Base-by-base conservation (phyloP, 2,888 invertebrate species). In the Ichneumon xanthorius region DNA sequence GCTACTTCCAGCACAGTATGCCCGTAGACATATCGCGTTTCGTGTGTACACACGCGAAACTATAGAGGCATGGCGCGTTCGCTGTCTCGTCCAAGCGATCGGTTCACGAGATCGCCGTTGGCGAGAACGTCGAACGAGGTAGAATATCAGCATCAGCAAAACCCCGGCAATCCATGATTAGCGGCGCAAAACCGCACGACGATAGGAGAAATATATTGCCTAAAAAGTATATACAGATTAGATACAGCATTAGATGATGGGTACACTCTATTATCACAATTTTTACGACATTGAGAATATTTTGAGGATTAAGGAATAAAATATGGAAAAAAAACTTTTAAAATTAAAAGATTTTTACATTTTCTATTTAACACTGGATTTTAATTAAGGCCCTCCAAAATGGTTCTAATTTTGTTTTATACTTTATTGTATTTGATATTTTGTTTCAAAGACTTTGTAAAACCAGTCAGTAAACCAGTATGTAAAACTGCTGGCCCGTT, bases 21-120 rank as follows among this genome's bases (percentile, higher is more conserved):
- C 26, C 33, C 58, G 45, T 61, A 73, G 45, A 61, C 22, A 65
- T 82, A 79, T 82, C 67, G 40, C 45, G 61, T 84, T 77, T 80
- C 77, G 19, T 75, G 26, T 80, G 40, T 72, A 58, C 72, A 65
- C 67, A 48, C 37, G 19, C 16, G 14, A 70, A 79, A 45, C 26
- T 71, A 11, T 40, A 72, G 16, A 67, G 53, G 45, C 22, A 55
- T 6, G 45, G n/a, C 53, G 58, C 11, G 40, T 45, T 40, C 9
- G 26, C 11, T 7, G 19, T 40, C 67, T 37, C 58, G 11, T 26
- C 58, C 22, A 58, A 26, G 14, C 11, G 26, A 58, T 26, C 58
- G 22, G 26, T 58, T 55, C 55, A 14, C 40, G 22, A 68, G 30
- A 58, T 14, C 26, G 58, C 58, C 26, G 22, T 48, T 48, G 68